Evolutionary conservation across 37 sponge, comb jelly and placozoan species (phyloP), one percentile per base, ranked within the genome.

Genomic region (Eunapius fragilis): DNA sequence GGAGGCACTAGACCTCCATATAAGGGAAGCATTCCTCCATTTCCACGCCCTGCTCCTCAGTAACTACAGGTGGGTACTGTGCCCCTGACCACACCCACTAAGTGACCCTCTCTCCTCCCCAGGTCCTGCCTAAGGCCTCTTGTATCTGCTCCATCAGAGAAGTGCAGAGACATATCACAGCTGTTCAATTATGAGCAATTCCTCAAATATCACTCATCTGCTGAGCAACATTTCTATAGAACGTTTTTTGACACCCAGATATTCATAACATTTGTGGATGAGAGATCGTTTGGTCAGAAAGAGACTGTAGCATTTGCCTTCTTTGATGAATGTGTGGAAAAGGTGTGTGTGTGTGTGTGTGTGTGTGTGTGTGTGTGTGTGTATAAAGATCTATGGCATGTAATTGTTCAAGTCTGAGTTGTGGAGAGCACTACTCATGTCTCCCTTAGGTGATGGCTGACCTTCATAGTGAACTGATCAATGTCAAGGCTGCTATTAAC

Each of bases 271-370:
- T 96, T 96, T 75, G 32, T 93, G 17, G 94, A 96, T 82, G 86
- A 96, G 79, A 69, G 94, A 17, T 91, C 91, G 47, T 95, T 93
- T 49, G 81, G 75, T 23, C 85, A 86, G 32, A 25, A 80, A 3
- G 84, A 83, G 67, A 92, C 75, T 75, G 80, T 83, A 0, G 47
- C 89, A 37, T 71, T 90, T 31, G 90, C 85, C 5, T 93, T 95
- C 87, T 93, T 96, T 91, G 96, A 96, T 48, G 96, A 93, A 69
- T 93, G 91, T 70, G 77, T 86, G 36, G 89, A 91, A 37, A 96
- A 90, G 91, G 96, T 95, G 27, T 25, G 82, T 27, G 48, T 67
- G 31, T 78, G 45, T 37, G n/a, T n/a, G n/a, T n/a, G n/a, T n/a
- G n/a, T n/a, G n/a, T n/a, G n/a, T n/a, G n/a, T n/a, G n/a, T n/a